Evolutionary conservation across 2,113 vertebrate genomes (phyloP).

Genomic region (Erinaceus europaeus): DNA sequence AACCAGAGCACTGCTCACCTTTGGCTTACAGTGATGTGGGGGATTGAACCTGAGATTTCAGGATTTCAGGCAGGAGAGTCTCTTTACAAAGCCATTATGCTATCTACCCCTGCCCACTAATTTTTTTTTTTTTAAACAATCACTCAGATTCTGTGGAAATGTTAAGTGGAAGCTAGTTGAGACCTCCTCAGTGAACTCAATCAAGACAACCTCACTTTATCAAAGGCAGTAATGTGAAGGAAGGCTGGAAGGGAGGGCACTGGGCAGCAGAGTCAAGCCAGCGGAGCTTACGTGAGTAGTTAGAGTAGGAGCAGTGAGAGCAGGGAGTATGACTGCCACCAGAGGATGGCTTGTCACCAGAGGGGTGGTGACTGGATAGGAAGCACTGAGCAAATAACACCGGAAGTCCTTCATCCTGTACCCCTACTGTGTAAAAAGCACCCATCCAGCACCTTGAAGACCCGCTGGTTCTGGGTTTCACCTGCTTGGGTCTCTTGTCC

Average conservation of each 20-base stretch:
- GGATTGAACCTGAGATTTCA: too few relatives aligned
- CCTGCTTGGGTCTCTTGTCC: background rate
- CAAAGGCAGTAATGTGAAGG: background rate
- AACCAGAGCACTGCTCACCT: too few relatives aligned
- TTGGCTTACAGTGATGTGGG: too few relatives aligned
- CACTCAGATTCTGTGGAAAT: background rate
- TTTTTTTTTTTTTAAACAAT: too few relatives aligned
- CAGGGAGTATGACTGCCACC: background rate
- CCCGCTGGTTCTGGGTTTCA: background rate
- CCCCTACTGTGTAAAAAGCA: background rate
- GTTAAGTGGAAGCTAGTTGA: background rate
- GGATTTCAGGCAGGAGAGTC: too few relatives aligned
- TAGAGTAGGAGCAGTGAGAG: background rate
- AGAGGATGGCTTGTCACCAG: background rate
- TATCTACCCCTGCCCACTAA: too few relatives aligned
- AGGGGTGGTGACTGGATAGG: background rate
- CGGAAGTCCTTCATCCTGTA: background rate
- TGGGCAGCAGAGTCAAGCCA: background rate
- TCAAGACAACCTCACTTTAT: background rate
- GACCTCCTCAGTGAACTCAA: background rate
- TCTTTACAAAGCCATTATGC: too few relatives aligned
- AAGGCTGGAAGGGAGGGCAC: background rate
- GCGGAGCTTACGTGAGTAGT: background rate
- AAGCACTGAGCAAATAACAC: background rate
- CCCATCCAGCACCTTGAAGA: too few relatives aligned